Conservation (phyloP, 2,888 invertebrate species). For the Pterobdella sp. region DNA sequence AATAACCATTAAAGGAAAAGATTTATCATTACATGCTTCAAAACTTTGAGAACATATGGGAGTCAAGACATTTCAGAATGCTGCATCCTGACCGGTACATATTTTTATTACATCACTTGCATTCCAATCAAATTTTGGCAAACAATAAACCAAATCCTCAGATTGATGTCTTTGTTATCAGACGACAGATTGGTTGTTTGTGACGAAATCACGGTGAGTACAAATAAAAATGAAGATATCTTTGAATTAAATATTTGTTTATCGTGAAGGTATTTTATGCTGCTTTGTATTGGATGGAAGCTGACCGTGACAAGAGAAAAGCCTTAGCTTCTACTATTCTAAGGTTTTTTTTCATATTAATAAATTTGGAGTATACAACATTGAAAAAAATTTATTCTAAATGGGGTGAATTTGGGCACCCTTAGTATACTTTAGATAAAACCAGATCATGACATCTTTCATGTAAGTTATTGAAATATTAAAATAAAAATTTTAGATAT, state of each 20-base stretch:
- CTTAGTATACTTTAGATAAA: no score
- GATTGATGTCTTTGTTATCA: slow-evolving; percentile 26
- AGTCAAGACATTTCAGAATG: slow-evolving; percentile 28
- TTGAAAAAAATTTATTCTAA: no score
- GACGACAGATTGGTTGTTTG: slow-evolving; percentile 30
- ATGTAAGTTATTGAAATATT: no score
- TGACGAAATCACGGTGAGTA: slow-evolving; percentile 27
- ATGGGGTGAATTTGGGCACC: no score
- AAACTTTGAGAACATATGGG: slow-evolving; percentile 28
- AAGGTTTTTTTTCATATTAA: neutral
- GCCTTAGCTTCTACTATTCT: slow-evolving; percentile 15
- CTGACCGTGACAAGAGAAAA: slow-evolving; percentile 24
- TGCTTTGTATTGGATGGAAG: slow-evolving; percentile 27
- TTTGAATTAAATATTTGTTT: no score
- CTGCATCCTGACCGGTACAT: slow-evolving; percentile 27
- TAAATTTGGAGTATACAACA: no score
- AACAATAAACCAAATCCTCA: neutral
- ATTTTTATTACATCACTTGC: neutral
- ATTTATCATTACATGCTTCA: slow-evolving; percentile 28
- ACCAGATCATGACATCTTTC: no score
- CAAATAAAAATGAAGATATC: slow-evolving; percentile 8
- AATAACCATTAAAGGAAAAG: slow-evolving; percentile 22
- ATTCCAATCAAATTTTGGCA: neutral
- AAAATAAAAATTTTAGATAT: no score
- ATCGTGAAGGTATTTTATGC: slow-evolving; percentile 23